Conservation (phyloP, 1,140 invertebrate genomes). For the Aethina tumida region DNA sequence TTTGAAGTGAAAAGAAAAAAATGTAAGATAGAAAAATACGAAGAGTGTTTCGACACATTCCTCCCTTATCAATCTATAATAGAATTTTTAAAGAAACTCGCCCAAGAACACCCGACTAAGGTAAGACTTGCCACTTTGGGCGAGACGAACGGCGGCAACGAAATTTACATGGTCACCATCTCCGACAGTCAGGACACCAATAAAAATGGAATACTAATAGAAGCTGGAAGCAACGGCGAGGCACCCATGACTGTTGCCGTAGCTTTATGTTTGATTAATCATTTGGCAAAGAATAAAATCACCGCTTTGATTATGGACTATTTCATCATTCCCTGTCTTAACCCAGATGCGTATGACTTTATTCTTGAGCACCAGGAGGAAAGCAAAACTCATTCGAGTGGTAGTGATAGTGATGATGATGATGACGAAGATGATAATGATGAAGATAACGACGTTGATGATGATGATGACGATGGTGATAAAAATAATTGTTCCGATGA, state of each 20-base stretch:
- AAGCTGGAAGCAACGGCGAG: constrained; percentile 20
- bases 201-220: no score
- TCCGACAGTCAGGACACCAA: no score
- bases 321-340: constrained; percentile 20
- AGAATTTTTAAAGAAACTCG: no score
- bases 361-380: constrained; percentile 5
- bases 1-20: no score
- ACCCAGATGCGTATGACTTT: constrained; percentile 22
- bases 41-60: no score
- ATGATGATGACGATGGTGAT: background rate
- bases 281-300: constrained; percentile 15
- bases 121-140: no score
- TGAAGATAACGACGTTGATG: background rate
- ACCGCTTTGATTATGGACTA: constrained; percentile 16
- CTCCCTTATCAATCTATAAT: no score
- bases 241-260: constrained; percentile 17
- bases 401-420: constrained; percentile 6
- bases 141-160: no score
- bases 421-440: no score
- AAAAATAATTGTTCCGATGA: background rate
- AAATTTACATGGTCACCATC: no score
- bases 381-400: background rate
- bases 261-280: constrained; percentile 18
- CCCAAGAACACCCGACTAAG: no score
- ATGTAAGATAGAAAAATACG: no score